Conservation (phyloP, 1,140 invertebrate species). For the Tribolium madens region DNA sequence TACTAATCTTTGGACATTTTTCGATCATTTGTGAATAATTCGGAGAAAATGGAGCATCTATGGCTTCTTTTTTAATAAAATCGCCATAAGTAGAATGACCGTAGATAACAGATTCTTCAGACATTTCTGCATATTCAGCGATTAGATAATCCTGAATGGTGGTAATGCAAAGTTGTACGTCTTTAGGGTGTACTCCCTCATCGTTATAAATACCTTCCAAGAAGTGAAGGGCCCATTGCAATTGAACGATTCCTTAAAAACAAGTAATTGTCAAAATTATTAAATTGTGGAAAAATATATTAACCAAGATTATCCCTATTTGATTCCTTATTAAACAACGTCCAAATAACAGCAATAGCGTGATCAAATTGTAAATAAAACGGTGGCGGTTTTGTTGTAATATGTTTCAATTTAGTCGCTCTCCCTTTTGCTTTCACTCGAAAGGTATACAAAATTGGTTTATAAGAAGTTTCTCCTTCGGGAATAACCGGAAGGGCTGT, state of each 20-base stretch:
- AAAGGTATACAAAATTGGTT: conserved; percentile 47
- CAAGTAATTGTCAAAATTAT: background rate
- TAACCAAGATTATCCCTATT: conserved; percentile 40
- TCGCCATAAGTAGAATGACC: conserved; percentile 48
- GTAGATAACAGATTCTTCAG: conserved; percentile 51
- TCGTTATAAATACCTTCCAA: conserved; percentile 56
- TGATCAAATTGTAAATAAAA: conserved; percentile 63
- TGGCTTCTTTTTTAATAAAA: conserved; percentile 41
- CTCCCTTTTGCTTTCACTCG: conserved; percentile 45
- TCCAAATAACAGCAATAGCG: conserved; percentile 62
- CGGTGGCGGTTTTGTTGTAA: conserved; percentile 58
- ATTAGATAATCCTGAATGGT: conserved; percentile 60
- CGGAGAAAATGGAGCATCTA: conserved; percentile 56
- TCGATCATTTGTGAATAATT: conserved; percentile 57
- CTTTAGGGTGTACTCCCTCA: conserved; percentile 56
- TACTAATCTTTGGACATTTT: conserved; percentile 11
- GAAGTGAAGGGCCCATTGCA: conserved; percentile 63
- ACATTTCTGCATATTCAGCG: conserved; percentile 58
- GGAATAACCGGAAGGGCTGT: conserved; percentile 50
- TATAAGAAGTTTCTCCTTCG: conserved; percentile 46
- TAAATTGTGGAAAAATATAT: background rate
- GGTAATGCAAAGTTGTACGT: conserved; percentile 60
- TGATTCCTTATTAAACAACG: conserved; percentile 55
- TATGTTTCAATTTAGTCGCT: conserved; percentile 29
- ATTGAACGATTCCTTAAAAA: conserved; percentile 58